Base-by-base conservation (phyloP, 2,888 invertebrate species). In the Ellobium chinense region DNA sequence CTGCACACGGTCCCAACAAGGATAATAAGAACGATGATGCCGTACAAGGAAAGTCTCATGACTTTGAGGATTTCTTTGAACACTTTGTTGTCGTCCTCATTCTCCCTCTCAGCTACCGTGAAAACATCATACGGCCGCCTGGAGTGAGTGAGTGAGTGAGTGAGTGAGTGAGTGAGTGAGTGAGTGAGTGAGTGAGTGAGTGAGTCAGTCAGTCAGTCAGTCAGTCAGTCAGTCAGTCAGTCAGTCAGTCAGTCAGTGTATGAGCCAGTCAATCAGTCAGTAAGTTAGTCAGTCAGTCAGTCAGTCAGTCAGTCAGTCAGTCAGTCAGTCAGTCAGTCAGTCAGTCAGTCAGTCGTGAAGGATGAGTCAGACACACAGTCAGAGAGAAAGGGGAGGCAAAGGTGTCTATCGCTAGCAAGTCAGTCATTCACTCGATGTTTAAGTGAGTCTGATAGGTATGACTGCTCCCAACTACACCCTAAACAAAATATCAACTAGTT, bases 1-100 rank as follows among this genome's bases (percentile, higher is more conserved):
- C 97, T 96, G 90, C 97, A 94, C 81, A 98, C 97, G 62, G 97
- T 97, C 77, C 96, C 96, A 4, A 94, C 95, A 88, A 98, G 95
- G 85, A 98, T 97, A 90, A 97, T 95, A 66, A 96, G 92, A 93
- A 98, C 97, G 83, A 98, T 97, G 87, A 97, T 93, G 86, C 97
- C 93, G 93, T 98, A 98, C 36, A 97, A 96, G 88, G 97, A 92
- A 82, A 97, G 88, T 80, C 93, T 91, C 36, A 93, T 84, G 27
- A 93, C 84, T 73, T 90, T 89, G 60, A 90, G 83, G 60, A 89
- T 89, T 78, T 89, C 88, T 69, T 89, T 88, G 78, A 90, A 89
- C 66, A 89, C 86, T 37, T 87, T 85, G 58, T 89, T 89, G 62
- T 87, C 88, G 60, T 89, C 89, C 60, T 89, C 89, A 68, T 85